Evolutionary conservation across 2,888 invertebrate genomes (phyloP), one percentile per base, ranked within the genome.

Genomic region (Pecten maximus): DNA sequence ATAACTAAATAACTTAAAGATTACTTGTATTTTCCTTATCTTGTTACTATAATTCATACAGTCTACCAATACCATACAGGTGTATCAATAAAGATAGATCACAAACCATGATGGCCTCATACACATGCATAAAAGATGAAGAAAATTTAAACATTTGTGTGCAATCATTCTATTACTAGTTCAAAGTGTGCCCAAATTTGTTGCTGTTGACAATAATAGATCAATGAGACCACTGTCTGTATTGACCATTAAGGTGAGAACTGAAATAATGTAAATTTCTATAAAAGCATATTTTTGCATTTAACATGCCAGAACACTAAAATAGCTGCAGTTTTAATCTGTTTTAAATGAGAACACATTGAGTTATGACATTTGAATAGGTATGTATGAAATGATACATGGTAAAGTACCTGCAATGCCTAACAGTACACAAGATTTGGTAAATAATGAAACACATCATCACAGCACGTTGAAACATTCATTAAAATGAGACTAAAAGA

Each of bases 401-500:
- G 50, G n/a, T 60, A n/a, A 4, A 2, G 60, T 50, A 28, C 3
- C 3, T 6, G 60, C 35, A 35, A 44, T 74, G 8, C 19, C 74
- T 10, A 74, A 28, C 74, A 74, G 28, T 12, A 74, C 28, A 74
- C 6, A 35, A 35, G 28, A 10, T 35, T 12, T 74, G 35, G 16
- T 74, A 74, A 54, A 74, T 74, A 74, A 19, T 74, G 74, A 28
- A 28, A 74, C 3, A 74, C 60, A 74, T 23, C 28, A 74, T 74
- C 74, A 74, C 54, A 74, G 35, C 35, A 74, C 2, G 0, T 35
- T 10, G 74, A 74, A 74, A 74, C 35, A 74, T 23, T 54, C 54
- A 54, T 54, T 54, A 54, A 54, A 54, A 54, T 54, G 54, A 54
- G 54, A 54, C n/a, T 54, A 54, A 54, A 54, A 54, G 23, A 54